Evolutionary conservation across 2,113 vertebrate species (phyloP), one percentile per base, ranked within the genome.

Genomic region (Lycaon pictus): DNA sequence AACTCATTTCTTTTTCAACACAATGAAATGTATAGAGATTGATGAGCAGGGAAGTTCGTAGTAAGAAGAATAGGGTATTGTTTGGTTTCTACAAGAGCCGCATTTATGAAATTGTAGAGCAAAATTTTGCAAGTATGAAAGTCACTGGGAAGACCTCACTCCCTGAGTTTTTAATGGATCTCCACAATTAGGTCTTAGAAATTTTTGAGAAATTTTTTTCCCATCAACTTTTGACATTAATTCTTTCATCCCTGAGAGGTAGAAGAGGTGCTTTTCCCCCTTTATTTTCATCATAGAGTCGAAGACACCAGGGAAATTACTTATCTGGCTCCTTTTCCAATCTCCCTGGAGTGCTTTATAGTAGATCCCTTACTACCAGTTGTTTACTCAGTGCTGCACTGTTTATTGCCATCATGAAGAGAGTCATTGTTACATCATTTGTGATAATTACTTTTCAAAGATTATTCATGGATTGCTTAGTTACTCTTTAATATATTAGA

Each of bases 11-110:
- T 90, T 90, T 90, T 84, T 76, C 71, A 94, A 62, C 11, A 80
- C 32, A 71, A 23, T 82, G 65, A 85, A 93, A 72, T 65, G 63
- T 35, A 69, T 29, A 58, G 32, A 93, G 58, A 71, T 90, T 85
- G 79, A 74, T 85, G 60, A 72, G 25, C 7, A 82, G 82, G 65
- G 58, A 63, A 53, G 58, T 86, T 96, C 11, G 7, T 56, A 62
- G 4, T 60, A 3, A 94, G 85, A 79, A 97, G 43, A 56, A 82
- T 48, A 86, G 17, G 48, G 3, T 37, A 63, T 37, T 67, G 4
- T 91, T 96, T 90, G 94, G 58, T 95, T 82, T 94, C 51, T 29
- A 25, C 84, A 37, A 94, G 43, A 97, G 25, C 63, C 83, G 1
- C 55, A 71, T 56, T 76, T 25, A 48, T 72, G 88, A 90, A 84